Conservation (phyloP, 2,113 vertebrate species). For the Phasianus colchicus region DNA sequence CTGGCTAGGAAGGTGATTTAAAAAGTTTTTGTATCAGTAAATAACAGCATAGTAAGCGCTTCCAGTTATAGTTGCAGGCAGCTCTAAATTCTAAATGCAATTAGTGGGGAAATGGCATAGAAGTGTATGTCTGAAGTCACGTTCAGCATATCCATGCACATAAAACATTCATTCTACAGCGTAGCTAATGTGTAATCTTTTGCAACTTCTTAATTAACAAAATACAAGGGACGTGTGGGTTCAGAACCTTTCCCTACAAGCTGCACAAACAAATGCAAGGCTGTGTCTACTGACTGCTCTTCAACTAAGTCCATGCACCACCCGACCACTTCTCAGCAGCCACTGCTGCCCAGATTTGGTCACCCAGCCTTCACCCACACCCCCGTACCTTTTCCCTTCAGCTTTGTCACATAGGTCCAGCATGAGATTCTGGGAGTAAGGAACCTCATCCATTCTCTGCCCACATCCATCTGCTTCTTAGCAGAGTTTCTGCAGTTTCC, state of each 20-base stretch:
- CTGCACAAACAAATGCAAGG: accelerated
- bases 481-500: neutral
- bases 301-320: neutral
- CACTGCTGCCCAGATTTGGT: neutral
- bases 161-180: neutral
- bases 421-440: neutral
- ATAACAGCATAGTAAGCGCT: constrained; percentile 23
- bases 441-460: neutral
- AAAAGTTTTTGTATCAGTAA: constrained; percentile 43
- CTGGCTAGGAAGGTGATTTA: constrained; percentile 37
- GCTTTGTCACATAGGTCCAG: neutral
- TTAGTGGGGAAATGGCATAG: neutral
- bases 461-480: neutral
- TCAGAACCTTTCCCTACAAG: neutral
- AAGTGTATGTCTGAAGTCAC: neutral
- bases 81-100: constrained; percentile 10
- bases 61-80: neutral
- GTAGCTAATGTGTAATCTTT: neutral
- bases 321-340: neutral
- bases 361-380: neutral
- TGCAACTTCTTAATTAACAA: neutral
- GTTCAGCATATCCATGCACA: neutral
- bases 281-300: neutral
- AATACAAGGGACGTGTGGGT: neutral
- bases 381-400: neutral